Conservation (phyloP, 2,888 invertebrate genomes). For the Falcaria lacertinaria region DNA sequence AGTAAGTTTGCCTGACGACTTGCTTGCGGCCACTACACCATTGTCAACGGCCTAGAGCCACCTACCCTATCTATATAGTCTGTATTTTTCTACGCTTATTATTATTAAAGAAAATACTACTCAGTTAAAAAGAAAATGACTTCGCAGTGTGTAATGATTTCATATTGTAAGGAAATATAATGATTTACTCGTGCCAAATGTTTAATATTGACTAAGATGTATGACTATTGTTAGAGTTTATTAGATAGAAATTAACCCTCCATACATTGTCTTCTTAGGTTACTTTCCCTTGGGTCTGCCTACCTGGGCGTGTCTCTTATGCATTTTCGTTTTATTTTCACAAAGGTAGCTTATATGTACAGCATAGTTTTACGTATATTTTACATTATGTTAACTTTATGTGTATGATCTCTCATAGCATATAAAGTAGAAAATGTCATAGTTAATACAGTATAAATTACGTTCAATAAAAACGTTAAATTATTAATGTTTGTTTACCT, state of each 20-base stretch:
- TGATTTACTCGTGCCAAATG: slow-evolving; percentile 21
- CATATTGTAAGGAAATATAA: slow-evolving; percentile 1
- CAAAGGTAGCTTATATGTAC: slow-evolving; percentile 38
- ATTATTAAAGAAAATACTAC: slow-evolving; percentile 27
- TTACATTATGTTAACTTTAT: slow-evolving; percentile 43
- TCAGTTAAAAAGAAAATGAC: neutral
- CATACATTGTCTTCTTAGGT: too few relatives aligned
- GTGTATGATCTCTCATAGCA: slow-evolving; percentile 56
- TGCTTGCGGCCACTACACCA: slow-evolving; percentile 17
- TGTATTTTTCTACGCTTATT: slow-evolving; percentile 53
- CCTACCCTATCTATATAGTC: slow-evolving; percentile 1
- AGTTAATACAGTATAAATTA: slow-evolving; percentile 60
- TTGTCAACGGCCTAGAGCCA: slow-evolving; percentile 18
- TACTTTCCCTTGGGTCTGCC: neutral
- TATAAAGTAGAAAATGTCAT: slow-evolving; percentile 64
- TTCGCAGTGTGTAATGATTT: neutral
- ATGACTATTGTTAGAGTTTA: slow-evolving; percentile 12
- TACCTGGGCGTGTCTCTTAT: slow-evolving; percentile 25
- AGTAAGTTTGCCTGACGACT: slow-evolving; percentile 26
- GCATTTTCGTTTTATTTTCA: slow-evolving; percentile 32
- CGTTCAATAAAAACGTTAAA: slow-evolving; percentile 76
- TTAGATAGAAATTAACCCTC: slow-evolving; percentile 5
- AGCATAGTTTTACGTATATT: slow-evolving; percentile 40
- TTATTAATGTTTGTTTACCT: slow-evolving; percentile 44
- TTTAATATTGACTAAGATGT: slow-evolving; percentile 7